Percentiles rank a stretch among this genome's conserved stretches.
These are phyloP conservation scores for Leucophora obtusa DNA, from an alignment of 2,888 invertebrate genomes.

Conservation along the genomic window DNA sequence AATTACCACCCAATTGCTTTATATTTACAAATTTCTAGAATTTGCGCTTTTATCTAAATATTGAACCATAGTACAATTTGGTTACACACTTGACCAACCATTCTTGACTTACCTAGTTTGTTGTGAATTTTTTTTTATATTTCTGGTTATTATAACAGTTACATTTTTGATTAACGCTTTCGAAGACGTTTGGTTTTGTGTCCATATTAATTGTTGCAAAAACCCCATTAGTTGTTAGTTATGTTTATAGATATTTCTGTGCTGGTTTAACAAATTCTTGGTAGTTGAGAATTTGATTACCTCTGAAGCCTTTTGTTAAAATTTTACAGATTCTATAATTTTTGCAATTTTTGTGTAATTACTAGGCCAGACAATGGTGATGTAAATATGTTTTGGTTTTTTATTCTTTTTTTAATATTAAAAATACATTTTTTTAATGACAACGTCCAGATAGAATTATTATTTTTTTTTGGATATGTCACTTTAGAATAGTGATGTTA, in stretches of 20 bases:
- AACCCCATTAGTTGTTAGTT: constrained; percentile 50
- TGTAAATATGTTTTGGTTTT: constrained; percentile 3
- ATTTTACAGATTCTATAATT: constrained; percentile 1
- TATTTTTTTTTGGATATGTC: constrained; percentile 43
- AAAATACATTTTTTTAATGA: constrained; percentile 39
- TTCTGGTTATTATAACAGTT: constrained; percentile 45
- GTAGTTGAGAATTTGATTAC: constrained; percentile 2
- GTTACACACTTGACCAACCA: not conserved
- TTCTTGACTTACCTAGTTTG: constrained; percentile 48
- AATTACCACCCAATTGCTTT: not conserved
- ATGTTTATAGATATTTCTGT: constrained; percentile 24
- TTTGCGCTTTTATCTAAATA: not conserved
- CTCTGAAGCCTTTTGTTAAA: not conserved
- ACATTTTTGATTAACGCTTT: constrained; percentile 35
- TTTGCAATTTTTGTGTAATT: not conserved
- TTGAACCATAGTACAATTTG: not conserved
- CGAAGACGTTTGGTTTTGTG: constrained; percentile 40
- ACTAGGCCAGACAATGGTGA: not conserved
- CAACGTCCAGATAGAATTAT: constrained; percentile 36
- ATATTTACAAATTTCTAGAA: constrained; percentile 34
- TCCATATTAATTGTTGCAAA: constrained; percentile 56
- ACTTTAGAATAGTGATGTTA: constrained; percentile 37
- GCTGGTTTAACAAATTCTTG: constrained; percentile 17
- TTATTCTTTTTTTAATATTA: constrained; percentile 24
- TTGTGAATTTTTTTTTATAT: constrained; percentile 53